Percentiles rank a stretch among this genome's conserved stretches.
Evolutionary conservation across 2,888 invertebrate species (phyloP).

Genomic region (Seladonia tumulorum): DNA sequence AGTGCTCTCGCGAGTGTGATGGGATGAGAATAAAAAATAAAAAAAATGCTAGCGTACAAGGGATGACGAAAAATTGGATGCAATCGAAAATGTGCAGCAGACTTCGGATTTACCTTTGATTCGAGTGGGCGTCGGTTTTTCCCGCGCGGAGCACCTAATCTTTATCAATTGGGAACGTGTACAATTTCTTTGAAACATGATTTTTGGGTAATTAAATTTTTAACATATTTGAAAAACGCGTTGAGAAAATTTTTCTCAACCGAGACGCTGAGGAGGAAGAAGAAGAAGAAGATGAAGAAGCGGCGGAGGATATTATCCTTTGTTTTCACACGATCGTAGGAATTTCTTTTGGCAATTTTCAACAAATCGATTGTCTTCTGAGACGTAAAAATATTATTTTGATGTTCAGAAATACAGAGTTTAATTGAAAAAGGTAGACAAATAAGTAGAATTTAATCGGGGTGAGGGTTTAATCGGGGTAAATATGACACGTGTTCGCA

Average conservation of each 20-base stretch:
- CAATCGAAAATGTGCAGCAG: slow-evolving; percentile 7
- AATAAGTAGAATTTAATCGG: neutral
- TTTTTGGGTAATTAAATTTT: too few species aligned
- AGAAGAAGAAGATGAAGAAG: too few species aligned
- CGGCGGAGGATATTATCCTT: too few species aligned
- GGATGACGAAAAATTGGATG: neutral
- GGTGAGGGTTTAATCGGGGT: neutral
- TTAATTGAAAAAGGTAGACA: too few species aligned
- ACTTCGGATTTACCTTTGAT: neutral
- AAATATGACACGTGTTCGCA: neutral
- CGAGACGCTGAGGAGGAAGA: too few species aligned
- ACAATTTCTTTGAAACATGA: neutral
- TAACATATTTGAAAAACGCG: too few species aligned
- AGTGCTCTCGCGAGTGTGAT: slow-evolving; percentile 17
- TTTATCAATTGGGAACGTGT: neutral
- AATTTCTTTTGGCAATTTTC: too few species aligned
- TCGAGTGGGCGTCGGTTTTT: neutral
- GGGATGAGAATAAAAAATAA: neutral
- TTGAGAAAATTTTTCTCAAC: too few species aligned
- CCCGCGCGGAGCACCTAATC: neutral
- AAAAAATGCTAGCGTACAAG: neutral
- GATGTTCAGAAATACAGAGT: too few species aligned
- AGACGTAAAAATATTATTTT: too few species aligned
- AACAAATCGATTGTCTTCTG: too few species aligned
- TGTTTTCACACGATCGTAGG: too few species aligned